These are phyloP conservation scores for Heliconius hortense DNA, from an alignment of 2,888 invertebrate species.

Conservation along the genomic window DNA sequence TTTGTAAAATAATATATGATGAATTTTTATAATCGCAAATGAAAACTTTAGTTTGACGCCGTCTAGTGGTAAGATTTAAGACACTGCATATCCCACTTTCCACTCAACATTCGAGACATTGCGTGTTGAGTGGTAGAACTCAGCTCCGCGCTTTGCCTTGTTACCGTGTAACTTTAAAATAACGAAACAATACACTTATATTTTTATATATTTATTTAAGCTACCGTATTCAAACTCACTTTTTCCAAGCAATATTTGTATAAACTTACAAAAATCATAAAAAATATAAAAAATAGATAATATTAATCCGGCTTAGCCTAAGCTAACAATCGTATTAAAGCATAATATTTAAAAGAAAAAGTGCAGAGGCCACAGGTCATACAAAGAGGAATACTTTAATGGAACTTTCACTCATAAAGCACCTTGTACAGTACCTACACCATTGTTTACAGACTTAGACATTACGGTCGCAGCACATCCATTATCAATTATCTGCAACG, in stretches of 20 bases:
- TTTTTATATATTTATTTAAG: background rate
- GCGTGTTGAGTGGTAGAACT: no score
- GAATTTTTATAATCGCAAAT: background rate
- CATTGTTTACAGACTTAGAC: slow-evolving; percentile 39
- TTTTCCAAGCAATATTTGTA: background rate
- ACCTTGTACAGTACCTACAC: slow-evolving; percentile 31
- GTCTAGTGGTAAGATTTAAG: no score
- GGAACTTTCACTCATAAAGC: slow-evolving; percentile 33
- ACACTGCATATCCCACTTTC: no score
- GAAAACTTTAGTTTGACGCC: background rate
- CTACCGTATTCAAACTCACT: no score
- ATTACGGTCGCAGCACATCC: slow-evolving; percentile 40
- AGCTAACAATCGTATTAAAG: slow-evolving; percentile 6
- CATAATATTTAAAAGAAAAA: slow-evolving; percentile 27
- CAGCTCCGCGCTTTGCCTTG: no score
- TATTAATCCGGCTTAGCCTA: slow-evolving; percentile 11
- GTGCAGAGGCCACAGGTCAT: slow-evolving; percentile 13
- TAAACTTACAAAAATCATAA: background rate
- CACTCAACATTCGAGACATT: no score
- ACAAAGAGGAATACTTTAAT: slow-evolving; percentile 37
- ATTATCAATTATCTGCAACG: slow-evolving; percentile 40
- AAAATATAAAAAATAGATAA: background rate
- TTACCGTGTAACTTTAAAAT: no score
- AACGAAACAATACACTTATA: no score
- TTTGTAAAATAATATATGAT: background rate